Base-by-base conservation (phyloP, 2,797 vertebrate species). In the Sardinella longiceps region DNA sequence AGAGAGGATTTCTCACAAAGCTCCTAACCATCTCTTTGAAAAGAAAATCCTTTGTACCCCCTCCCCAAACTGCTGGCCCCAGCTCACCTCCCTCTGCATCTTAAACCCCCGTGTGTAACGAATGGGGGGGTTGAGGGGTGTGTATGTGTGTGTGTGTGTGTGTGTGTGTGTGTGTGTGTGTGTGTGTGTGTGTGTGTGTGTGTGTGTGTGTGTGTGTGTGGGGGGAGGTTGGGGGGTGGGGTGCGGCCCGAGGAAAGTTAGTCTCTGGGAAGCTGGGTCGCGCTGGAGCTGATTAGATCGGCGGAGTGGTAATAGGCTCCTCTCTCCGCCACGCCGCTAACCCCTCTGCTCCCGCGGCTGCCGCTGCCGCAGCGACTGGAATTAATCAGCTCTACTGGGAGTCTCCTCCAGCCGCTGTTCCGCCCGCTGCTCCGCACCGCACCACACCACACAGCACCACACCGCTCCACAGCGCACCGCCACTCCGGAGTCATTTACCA, bases 341-440 rank as follows among this genome's bases (percentile, higher is more conserved):
- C 95, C 97, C 97, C 96, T 94, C 94, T 97, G 95, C 96, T 96
- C 97, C 96, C 96, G 95, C 93, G 95, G 97, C 97, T 98, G 97
- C 96, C 96, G 94, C 95, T 95, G 94, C 96, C 96, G 94, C 95
- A 95, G 94, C 97, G 96, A 97, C 97, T 97, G 96, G 97, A 98
- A 99, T 99, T 99, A 99, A 99, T 99, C 98, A 99, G 98, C 96
- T 97, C 98, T 98, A 96, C 97, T 97, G 97, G 97, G 98, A 98
- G 96, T 97, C 96, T 97, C 97, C 96, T 96, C 96, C 94, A 96
- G 92, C 91, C 87, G 86, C 89, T 39, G 74, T 90, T 45, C 37
- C 30, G 1, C 30, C 23, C 91, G 94, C 95, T 96, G 95, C 83
- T 93, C 95, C 95, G 95, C 96, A 48, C 46, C 46, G 5, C 46